Evolutionary conservation across 1,140 invertebrate genomes (phyloP).

Genomic region (Vollenhovia emeryi): DNA sequence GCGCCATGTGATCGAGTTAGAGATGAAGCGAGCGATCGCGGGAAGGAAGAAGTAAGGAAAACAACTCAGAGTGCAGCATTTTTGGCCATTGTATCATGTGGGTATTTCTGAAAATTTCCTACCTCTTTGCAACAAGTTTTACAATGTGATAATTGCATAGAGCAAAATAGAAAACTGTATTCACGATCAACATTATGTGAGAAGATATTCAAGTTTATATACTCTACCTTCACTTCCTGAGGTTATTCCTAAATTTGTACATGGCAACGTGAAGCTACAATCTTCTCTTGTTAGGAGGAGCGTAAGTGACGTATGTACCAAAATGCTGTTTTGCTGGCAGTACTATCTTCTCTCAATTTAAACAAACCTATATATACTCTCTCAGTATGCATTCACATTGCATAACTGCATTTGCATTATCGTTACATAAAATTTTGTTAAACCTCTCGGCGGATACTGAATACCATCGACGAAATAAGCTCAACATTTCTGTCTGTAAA

Average conservation of each 20-base stretch:
- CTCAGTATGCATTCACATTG: constrained; percentile 59
- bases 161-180: too few relatives aligned
- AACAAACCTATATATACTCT: constrained; percentile 13
- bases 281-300: constrained; percentile 29
- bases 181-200: too few relatives aligned
- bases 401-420: constrained; percentile 63
- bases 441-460: constrained; percentile 55
- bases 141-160: too few relatives aligned
- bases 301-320: constrained; percentile 1
- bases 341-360: constrained; percentile 53
- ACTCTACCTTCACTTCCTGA: constrained; percentile 53
- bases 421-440: constrained; percentile 56
- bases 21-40: too few relatives aligned
- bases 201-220: constrained; percentile 56
- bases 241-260: constrained; percentile 38
- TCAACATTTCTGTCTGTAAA: constrained; percentile 59
- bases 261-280: constrained; percentile 37
- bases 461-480: constrained; percentile 56
- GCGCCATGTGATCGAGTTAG: too few relatives aligned
- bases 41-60: too few relatives aligned
- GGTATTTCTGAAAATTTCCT: too few relatives aligned
- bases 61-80: too few relatives aligned
- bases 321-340: constrained; percentile 42
- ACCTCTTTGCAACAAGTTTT: too few relatives aligned
- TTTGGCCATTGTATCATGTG: too few relatives aligned